A percentile compares a stretch with the other conserved stretches of the same genome.
phyloP scores from a whole-genome alignment of 2,888 invertebrate species.

The Drosophila rellima region DNA sequence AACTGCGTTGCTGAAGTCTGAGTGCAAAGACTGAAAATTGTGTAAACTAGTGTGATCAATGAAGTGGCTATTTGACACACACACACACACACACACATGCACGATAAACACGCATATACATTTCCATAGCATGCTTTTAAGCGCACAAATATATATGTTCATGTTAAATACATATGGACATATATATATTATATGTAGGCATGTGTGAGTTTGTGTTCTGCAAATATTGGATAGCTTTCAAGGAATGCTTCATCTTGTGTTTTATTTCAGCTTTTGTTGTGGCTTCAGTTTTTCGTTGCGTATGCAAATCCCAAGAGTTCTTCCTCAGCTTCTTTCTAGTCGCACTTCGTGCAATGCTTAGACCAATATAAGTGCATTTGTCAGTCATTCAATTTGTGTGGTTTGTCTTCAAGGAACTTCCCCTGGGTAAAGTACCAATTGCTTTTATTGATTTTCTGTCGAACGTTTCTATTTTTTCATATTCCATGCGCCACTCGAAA shows the following conservation, averaged over 20 bases:
- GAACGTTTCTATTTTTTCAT: slow-evolving; percentile 30
- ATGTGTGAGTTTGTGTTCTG: slow-evolving; percentile 1
- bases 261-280: slow-evolving; percentile 46
- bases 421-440: slow-evolving; percentile 64
- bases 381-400: slow-evolving; percentile 69
- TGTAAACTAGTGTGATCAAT: slow-evolving; percentile 17
- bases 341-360: slow-evolving; percentile 28
- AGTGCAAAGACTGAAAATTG: not conserved
- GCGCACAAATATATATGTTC: slow-evolving; percentile 4
- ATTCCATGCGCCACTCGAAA: slow-evolving; percentile 23
- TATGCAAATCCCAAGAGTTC: slow-evolving; percentile 63
- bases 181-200: not conserved
- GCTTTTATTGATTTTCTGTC: slow-evolving; percentile 68
- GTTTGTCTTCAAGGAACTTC: slow-evolving; percentile 34
- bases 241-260: slow-evolving; percentile 31
- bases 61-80: slow-evolving; percentile 10
- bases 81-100: not conserved
- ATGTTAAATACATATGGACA: not conserved
- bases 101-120: slow-evolving; percentile 8
- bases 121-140: slow-evolving; percentile 32
- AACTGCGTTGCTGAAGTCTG: not conserved
- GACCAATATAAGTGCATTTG: slow-evolving; percentile 69
- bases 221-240: slow-evolving; percentile 21
- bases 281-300: slow-evolving; percentile 40
- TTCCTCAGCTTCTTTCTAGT: slow-evolving; percentile 37